Evolutionary conservation across 2,797 vertebrate species (phyloP).

Genomic region (Neopelma chrysocephalum): DNA sequence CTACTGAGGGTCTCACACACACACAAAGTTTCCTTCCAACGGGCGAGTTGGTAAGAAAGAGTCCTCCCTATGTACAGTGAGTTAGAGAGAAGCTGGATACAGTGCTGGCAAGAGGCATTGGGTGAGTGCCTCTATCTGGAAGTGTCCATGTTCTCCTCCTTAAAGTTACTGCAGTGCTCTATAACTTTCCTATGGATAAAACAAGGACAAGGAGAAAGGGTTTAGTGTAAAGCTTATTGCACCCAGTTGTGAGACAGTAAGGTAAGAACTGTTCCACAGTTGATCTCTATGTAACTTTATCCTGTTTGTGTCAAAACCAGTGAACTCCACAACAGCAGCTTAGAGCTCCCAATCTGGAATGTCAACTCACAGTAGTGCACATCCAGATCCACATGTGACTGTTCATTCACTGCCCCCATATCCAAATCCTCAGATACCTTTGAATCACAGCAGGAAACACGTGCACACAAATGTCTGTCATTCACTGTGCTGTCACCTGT

Average conservation of each 20-base stretch:
- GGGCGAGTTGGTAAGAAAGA: constrained; percentile 58
- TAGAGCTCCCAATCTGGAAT: not conserved
- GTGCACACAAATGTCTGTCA: not conserved
- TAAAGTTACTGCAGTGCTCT: constrained; percentile 93
- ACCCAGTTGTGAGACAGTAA: not conserved
- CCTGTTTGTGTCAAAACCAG: not conserved
- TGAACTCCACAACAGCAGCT: not conserved
- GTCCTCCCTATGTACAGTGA: constrained; percentile 74
- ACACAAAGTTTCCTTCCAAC: constrained; percentile 65
- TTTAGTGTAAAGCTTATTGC: not conserved
- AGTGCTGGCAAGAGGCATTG: constrained; percentile 43
- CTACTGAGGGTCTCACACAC: constrained; percentile 67
- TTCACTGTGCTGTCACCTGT: not conserved
- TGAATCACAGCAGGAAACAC: not conserved
- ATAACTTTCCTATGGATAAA: constrained; percentile 89
- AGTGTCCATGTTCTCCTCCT: constrained; percentile 96
- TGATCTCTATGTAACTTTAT: not conserved
- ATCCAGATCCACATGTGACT: not conserved
- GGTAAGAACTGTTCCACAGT: not conserved
- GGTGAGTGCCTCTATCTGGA: constrained; percentile 83
- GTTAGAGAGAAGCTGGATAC: constrained; percentile 65
- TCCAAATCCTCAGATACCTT: not conserved
- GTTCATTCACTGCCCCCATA: not conserved
- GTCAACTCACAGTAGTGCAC: not conserved
- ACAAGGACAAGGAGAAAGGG: constrained; percentile 29